Base-by-base conservation (phyloP, 2,888 invertebrate genomes). In the Glyphotaelius pellucidus region DNA sequence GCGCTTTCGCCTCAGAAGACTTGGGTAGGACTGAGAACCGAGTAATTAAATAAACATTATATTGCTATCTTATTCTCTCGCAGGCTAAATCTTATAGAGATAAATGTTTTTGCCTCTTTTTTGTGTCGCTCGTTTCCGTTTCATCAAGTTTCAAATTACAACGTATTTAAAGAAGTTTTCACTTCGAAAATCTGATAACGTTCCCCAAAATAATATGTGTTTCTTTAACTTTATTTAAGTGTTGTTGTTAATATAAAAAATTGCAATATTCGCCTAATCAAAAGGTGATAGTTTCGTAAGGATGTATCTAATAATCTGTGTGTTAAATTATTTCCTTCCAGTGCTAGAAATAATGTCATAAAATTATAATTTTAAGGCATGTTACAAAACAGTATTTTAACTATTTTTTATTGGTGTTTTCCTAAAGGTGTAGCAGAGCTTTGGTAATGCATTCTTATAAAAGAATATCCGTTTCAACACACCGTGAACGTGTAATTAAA, bases 391-490 rank as follows among this genome's bases (percentile, higher is more conserved):
- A 9, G 19, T 0, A 52, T 52, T 15, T 19, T 25, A 19, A 19
- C 52, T 25, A 19, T 0, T 5, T 67, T 67, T 67, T 67, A 67
- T 67, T 67, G 25, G 52, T 25, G 52, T 67, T 67, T 67, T 5
- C 19, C 52, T 19, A 52, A 52, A 52, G 52, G 19, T 15, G 15
- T 15, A 19, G 52, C 15, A 67, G 25, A 25, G 7, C 4, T 25
- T 67, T 7, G 19, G 25, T 25, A 67, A 67, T 67, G 7, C 31
- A 14, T 31, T 31, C 30, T 80, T 5, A 14, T 31, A 30, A 80
- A 80, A 80, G 80, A 30, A 80, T 30, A 31, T 80, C 80, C 80
- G 80, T 80, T 80, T 80, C 80, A 80, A 80, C 80, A 80, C 85
- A 4, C 85, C n/a, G n/a, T 52, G 30, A 31, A 52, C 25, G 38